phyloP scores from a whole-genome alignment of 1,140 invertebrate species.

The Apis dorsata region DNA sequence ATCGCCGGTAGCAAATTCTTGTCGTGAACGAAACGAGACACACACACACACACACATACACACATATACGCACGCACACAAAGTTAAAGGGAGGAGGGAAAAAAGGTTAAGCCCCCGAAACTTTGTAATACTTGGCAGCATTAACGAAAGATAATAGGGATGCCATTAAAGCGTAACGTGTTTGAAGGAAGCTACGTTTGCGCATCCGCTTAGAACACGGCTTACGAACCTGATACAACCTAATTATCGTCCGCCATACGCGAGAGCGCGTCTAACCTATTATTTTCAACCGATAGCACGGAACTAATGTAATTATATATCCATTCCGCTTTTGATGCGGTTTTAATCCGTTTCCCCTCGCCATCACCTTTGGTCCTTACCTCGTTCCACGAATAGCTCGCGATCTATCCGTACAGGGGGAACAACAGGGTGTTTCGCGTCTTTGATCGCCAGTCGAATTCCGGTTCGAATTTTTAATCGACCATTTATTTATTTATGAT shows the following conservation, averaged over 20 bases:
- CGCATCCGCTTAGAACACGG: slow-evolving; percentile 47
- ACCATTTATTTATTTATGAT: too few relatives aligned
- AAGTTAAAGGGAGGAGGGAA: background rate
- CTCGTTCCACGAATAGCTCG: background rate
- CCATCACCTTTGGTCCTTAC: slow-evolving; percentile 23
- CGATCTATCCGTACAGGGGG: background rate
- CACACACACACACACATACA: too few relatives aligned
- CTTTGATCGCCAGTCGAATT: slow-evolving; percentile 20
- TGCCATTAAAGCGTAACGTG: slow-evolving; percentile 75
- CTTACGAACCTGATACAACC: slow-evolving; percentile 69
- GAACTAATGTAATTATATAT: slow-evolving; percentile 77
- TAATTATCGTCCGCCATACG: slow-evolving; percentile 71
- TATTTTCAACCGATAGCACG: slow-evolving; percentile 77
- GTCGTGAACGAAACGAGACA: too few relatives aligned
- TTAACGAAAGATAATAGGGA: slow-evolving; percentile 72
- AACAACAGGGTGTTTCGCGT: slow-evolving; percentile 34
- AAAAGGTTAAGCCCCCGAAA: background rate
- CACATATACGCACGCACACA: too few relatives aligned
- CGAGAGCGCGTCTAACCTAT: slow-evolving; percentile 71
- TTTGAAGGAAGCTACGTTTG: slow-evolving; percentile 64
- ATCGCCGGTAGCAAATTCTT: background rate
- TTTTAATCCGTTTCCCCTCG: slow-evolving; percentile 71
- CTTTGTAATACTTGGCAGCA: slow-evolving; percentile 27
- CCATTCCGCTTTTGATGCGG: slow-evolving; percentile 76
- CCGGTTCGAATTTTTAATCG: background rate